These are phyloP conservation scores for Xenopus tropicalis DNA, from an alignment of 2,113 vertebrate species.

Conservation along the genomic window DNA sequence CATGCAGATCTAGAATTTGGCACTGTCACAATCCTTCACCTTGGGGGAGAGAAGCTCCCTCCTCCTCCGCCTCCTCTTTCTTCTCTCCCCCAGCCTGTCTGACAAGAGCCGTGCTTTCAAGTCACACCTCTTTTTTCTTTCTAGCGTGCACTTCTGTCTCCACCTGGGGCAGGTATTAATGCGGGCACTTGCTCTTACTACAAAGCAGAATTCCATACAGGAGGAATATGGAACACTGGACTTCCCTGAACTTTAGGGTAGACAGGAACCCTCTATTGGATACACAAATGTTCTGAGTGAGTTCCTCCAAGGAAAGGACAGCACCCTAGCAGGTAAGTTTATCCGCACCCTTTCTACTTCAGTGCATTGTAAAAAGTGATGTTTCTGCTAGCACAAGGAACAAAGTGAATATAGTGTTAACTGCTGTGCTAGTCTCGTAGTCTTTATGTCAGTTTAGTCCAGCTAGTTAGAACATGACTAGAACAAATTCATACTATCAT, in stretches of 20 bases:
- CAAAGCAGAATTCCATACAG: conserved; percentile 2
- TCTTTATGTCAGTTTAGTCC: no score
- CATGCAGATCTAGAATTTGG: conserved; percentile 41
- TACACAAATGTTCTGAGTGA: conserved; percentile 15
- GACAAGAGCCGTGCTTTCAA: conserved; percentile 36
- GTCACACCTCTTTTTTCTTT: conserved; percentile 30
- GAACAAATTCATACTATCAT: no score
- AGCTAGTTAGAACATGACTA: no score
- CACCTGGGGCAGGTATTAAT: conserved; percentile 22
- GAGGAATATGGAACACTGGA: conserved; percentile 27
- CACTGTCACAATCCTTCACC: conserved; percentile 44
- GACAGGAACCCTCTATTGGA: conserved; percentile 1
- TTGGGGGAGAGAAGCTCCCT: conserved; percentile 26
- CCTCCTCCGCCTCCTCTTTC: conserved; percentile 15
- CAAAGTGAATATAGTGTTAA: no score
- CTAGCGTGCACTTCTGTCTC: conserved; percentile 22
- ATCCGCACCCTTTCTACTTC: background rate
- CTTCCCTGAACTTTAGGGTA: conserved; percentile 20
- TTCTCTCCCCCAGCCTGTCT: conserved; percentile 41
- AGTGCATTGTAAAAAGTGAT: background rate
- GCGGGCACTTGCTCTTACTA: conserved; percentile 1
- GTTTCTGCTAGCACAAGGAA: background rate
- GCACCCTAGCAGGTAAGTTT: conserved; percentile 17
- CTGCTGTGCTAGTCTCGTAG: no score
- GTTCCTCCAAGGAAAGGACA: conserved; percentile 1